A percentile compares a stretch with the other conserved stretches of the same genome.
phyloP scores from a whole-genome alignment of 1,140 invertebrate species.

The Philopotamus ludificatus region DNA sequence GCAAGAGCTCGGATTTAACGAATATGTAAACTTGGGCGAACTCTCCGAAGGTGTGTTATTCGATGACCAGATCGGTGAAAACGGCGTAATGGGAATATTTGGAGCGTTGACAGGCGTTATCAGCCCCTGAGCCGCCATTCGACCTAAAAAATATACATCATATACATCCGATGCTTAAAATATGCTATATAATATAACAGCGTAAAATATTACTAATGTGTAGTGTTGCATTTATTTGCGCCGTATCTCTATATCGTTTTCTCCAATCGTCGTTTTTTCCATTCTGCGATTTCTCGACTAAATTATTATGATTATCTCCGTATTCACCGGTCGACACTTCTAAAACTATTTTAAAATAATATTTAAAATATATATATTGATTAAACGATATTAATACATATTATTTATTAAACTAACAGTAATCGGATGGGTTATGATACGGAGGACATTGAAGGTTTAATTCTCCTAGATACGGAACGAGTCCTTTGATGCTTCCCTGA shows the following conservation, averaged over 20 bases:
- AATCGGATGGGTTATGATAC: constrained; percentile 90
- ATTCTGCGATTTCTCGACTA: constrained; percentile 66
- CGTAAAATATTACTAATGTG: constrained; percentile 17
- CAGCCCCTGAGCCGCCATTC: constrained; percentile 44
- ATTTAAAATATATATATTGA: constrained; percentile 2
- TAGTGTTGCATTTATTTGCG: constrained; percentile 46
- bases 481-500: constrained; percentile 67
- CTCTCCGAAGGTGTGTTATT: constrained; percentile 13
- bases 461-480: constrained; percentile 76
- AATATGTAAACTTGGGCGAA: constrained; percentile 16
- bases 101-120: constrained; percentile 55
- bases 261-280: constrained; percentile 65
- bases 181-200: constrained; percentile 12
- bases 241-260: constrained; percentile 45
- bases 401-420: constrained; percentile 60
- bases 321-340: constrained; percentile 83
- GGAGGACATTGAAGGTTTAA: constrained; percentile 75
- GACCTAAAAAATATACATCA: constrained; percentile 42
- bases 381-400: constrained; percentile 1
- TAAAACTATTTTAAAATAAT: constrained; percentile 63
- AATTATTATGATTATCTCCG: constrained; percentile 60
- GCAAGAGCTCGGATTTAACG: constrained; percentile 43
- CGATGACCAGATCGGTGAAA: constrained; percentile 4
- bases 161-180: constrained; percentile 2
- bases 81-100: constrained; percentile 40